Percentiles rank a stretch among this genome's conserved stretches.
phyloP scores from a whole-genome alignment of 2,888 invertebrate genomes.

The Melieria omissa region DNA sequence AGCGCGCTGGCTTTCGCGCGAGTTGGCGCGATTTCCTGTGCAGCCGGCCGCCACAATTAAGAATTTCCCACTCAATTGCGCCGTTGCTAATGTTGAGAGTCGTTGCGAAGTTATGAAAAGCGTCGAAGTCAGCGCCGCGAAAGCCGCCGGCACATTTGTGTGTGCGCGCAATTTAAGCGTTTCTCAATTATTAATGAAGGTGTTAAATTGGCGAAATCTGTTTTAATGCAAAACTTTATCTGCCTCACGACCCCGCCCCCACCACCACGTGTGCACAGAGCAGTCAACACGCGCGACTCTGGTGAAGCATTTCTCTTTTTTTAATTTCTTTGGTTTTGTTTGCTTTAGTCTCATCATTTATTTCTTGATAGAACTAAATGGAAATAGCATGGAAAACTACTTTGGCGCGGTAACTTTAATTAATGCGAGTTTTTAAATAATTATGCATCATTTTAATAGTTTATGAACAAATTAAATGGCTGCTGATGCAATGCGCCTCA shows the following conservation, averaged over 20 bases:
- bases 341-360: not conserved
- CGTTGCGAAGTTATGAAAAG: not conserved
- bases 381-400: constrained; percentile 46
- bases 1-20: too few species aligned
- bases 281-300: not conserved
- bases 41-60: too few species aligned
- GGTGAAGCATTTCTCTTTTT: too few species aligned
- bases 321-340: constrained; percentile 12
- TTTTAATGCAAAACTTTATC: constrained; percentile 43
- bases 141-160: not conserved
- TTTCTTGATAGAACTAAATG: constrained; percentile 41
- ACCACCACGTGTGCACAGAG: constrained; percentile 14
- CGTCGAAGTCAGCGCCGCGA: not conserved
- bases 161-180: constrained; percentile 35
- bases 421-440: constrained; percentile 63
- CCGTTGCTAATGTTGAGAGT: too few species aligned
- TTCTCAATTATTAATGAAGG: constrained; percentile 62
- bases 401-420: constrained; percentile 51
- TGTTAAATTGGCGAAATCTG: constrained; percentile 59
- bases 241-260: not conserved
- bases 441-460: constrained; percentile 63
- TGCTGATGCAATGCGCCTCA: constrained; percentile 28
- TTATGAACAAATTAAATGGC: constrained; percentile 54
- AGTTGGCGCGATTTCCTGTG: too few species aligned
- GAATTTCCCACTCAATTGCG: too few species aligned